phyloP scores from a whole-genome alignment of 2,888 invertebrate species.

The Parelbella ahira region DNA sequence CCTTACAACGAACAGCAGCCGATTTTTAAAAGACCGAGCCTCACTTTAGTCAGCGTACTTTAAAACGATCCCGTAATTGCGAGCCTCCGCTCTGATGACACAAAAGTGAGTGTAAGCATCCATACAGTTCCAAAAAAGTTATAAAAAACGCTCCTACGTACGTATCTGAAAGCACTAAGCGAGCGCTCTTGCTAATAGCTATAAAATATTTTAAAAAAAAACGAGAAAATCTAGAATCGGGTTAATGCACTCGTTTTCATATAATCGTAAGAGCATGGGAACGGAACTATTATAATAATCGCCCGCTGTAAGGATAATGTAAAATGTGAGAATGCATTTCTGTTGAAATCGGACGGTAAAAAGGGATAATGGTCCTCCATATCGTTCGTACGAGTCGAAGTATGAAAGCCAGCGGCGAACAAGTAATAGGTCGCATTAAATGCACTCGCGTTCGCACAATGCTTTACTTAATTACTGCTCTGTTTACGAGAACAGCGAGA shows the following conservation, averaged over 20 bases:
- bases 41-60: too few species aligned
- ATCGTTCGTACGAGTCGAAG: slow-evolving; percentile 15
- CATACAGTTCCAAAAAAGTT: too few species aligned
- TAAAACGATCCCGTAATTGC: too few species aligned
- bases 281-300: slow-evolving; percentile 19
- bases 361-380: slow-evolving; percentile 13
- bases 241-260: slow-evolving; percentile 17
- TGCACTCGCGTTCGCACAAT: slow-evolving; percentile 36
- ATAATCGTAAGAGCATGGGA: slow-evolving; percentile 6
- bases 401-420: slow-evolving; percentile 21
- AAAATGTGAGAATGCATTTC: slow-evolving; percentile 21
- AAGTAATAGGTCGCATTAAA: slow-evolving; percentile 37
- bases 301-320: slow-evolving; percentile 20
- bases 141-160: too few species aligned
- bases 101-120: too few species aligned
- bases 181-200: slow-evolving; percentile 1
- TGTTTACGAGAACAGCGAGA: slow-evolving; percentile 28
- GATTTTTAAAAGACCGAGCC: too few species aligned
- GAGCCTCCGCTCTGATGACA: too few species aligned
- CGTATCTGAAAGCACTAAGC: too few species aligned
- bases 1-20: too few species aligned
- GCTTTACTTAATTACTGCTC: slow-evolving; percentile 40
- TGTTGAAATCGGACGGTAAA: slow-evolving; percentile 15
- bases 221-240: slow-evolving; percentile 14
- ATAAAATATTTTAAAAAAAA: too few species aligned